Percentiles rank a stretch among this genome's conserved stretches.
Evolutionary conservation across 2,797 vertebrate species (phyloP).

Genomic region (Setipinna tenuifilis): DNA sequence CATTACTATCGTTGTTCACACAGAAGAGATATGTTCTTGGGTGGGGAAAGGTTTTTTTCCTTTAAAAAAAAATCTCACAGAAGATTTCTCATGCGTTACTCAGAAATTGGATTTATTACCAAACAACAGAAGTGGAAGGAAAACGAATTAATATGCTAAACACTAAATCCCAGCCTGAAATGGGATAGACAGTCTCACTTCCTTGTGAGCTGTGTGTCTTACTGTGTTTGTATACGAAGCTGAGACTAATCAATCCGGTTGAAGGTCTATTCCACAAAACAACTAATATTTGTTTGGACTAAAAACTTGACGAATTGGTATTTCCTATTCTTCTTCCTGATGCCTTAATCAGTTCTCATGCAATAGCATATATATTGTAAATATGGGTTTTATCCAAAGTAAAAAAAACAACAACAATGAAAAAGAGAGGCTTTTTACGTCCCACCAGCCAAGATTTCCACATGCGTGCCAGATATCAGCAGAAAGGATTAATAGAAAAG

Average conservation of each 20-base stretch:
- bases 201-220: not conserved
- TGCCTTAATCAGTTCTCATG: not conserved
- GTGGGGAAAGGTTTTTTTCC: not conserved
- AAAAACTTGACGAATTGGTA: not conserved
- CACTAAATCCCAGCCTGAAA: not conserved
- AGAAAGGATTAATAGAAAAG: not conserved
- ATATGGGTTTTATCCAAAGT: not conserved
- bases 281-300: not conserved
- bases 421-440: not conserved
- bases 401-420: not conserved
- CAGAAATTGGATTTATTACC: constrained; percentile 18
- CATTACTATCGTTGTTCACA: not conserved
- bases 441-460: not conserved
- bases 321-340: not conserved
- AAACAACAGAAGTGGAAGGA: constrained; percentile 19
- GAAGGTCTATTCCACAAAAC: not conserved
- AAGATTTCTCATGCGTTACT: constrained; percentile 18
- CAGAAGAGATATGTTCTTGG: not conserved
- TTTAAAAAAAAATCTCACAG: not conserved
- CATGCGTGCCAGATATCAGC: not conserved
- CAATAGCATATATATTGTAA: not conserved
- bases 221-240: not conserved
- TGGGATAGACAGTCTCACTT: not conserved
- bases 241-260: not conserved
- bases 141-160: not conserved